Conservation (phyloP, 1,140 invertebrate genomes). For the Medauroidea extradentata region DNA sequence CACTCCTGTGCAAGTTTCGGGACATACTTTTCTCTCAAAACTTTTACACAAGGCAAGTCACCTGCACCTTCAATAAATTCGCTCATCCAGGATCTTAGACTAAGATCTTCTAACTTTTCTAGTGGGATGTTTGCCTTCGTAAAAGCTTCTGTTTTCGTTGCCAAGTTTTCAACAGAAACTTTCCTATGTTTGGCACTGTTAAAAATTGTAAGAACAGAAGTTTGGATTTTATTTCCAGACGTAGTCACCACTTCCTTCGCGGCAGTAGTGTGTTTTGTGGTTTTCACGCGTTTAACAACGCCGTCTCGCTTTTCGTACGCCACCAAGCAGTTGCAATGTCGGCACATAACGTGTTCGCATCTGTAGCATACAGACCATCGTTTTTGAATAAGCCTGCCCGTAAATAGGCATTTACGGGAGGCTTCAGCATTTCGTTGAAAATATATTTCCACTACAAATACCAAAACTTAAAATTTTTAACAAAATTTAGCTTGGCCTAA, state of each 20-base stretch:
- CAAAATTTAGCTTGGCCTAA: too few relatives aligned
- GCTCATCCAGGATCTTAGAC: too few relatives aligned
- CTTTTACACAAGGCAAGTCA: neutral
- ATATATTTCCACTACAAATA: too few relatives aligned
- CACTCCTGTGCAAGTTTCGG: neutral
- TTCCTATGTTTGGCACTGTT: neutral
- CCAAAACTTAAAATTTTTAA: too few relatives aligned
- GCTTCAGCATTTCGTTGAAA: neutral
- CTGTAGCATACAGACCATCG: neutral
- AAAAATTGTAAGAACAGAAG: neutral
- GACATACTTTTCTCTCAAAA: neutral
- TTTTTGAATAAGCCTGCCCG: neutral
- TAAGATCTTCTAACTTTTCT: too few relatives aligned
- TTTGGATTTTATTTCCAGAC: neutral
- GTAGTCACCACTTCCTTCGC: neutral
- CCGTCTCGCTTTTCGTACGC: neutral
- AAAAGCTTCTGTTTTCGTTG: neutral
- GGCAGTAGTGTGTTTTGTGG: neutral
- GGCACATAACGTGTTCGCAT: neutral
- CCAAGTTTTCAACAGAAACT: neutral
- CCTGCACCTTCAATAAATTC: too few relatives aligned
- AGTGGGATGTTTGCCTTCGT: neutral
- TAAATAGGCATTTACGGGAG: neutral
- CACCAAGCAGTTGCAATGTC: neutral
- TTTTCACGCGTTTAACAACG: neutral